Base-by-base conservation (phyloP, 64 coral and sea anemone species). In the Stichodactyla mertensii region DNA sequence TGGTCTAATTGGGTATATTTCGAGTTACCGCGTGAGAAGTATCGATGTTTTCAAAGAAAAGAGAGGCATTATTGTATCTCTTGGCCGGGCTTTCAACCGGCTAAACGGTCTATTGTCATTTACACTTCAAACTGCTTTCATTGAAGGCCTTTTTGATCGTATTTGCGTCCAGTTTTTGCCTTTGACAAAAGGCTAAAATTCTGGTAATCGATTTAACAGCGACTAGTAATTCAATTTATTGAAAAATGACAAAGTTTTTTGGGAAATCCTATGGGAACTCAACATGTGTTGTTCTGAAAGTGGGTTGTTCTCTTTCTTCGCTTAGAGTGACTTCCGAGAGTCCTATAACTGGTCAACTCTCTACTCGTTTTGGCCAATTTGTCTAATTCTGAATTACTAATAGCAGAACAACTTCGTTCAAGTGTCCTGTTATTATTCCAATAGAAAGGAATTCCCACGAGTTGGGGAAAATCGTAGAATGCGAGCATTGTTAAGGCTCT, bases 161-260 rank as follows among this genome's bases (percentile, higher is more conserved):
- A 74, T 74, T 74, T 74, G 16, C 1, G 69, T 74, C 69, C 69
- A 74, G 27, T 74, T 74, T 74, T 14, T 74, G 10, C 12, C 69
- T 20, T 53, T 53, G 18, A 81, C 78, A 81, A 81, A 81, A 81
- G 78, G 53, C 36, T 8, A 16, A 52, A 81, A 81, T 12, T 55
- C 53, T 81, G 36, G 20, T 81, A 81, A 81, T 81, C 78, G 53
- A 81, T 81, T 81, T 81, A 81, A 52, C 51, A 53, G n/a, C 53
- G 78, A 19, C 51, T 6, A 55, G 20, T 81, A 81, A 81, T 81
- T 81, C 78, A 81, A 81, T 81, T 81, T 81, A 81, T 81, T 81
- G 78, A 81, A 81, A 81, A 81, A 53, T 81, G 36, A 23, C 53
- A 19, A 81, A 54, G 78, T 53, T 81, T 52, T 81, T 74, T 18